These are phyloP conservation scores for Marisa cornuarietis DNA, from an alignment of 1,140 invertebrate genomes.

Conservation along the genomic window DNA sequence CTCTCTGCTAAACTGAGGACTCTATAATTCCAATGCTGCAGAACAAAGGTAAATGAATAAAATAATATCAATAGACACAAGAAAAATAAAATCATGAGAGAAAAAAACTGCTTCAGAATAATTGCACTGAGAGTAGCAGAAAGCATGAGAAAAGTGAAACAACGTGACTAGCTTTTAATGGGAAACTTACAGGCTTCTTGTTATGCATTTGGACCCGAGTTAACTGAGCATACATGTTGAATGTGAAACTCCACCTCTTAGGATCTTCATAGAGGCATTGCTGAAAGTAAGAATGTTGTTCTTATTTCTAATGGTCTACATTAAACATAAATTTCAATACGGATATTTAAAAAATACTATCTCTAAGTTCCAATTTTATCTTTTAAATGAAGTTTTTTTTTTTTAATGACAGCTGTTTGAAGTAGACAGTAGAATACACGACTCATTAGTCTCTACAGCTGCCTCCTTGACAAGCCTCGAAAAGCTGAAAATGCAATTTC, in stretches of 20 bases:
- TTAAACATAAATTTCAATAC: background rate
- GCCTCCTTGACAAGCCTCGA: too few relatives aligned
- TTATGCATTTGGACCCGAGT: constrained; percentile 63
- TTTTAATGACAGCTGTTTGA: too few relatives aligned
- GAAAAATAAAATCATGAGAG: background rate
- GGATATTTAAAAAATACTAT: background rate
- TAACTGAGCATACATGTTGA: constrained; percentile 62
- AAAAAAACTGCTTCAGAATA: constrained; percentile 3
- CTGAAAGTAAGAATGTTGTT: constrained; percentile 33
- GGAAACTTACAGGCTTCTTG: constrained; percentile 47
- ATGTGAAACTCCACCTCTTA: constrained; percentile 61
- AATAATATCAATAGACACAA: too few relatives aligned
- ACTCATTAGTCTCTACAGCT: too few relatives aligned
- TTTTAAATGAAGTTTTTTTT: too few relatives aligned
- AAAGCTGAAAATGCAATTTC: too few relatives aligned
- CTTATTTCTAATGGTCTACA: background rate
- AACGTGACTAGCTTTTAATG: too few relatives aligned
- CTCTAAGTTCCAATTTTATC: too few relatives aligned
- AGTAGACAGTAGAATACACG: too few relatives aligned
- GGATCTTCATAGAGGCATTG: constrained; percentile 62
- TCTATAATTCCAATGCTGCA: too few relatives aligned
- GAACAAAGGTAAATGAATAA: too few relatives aligned
- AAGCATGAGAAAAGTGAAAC: background rate
- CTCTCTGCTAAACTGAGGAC: too few relatives aligned
- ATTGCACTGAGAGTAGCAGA: background rate